These are phyloP conservation scores for Umimayanthus chanpuru DNA, from an alignment of 92 coral and sea anemone species.

Conservation along the genomic window DNA sequence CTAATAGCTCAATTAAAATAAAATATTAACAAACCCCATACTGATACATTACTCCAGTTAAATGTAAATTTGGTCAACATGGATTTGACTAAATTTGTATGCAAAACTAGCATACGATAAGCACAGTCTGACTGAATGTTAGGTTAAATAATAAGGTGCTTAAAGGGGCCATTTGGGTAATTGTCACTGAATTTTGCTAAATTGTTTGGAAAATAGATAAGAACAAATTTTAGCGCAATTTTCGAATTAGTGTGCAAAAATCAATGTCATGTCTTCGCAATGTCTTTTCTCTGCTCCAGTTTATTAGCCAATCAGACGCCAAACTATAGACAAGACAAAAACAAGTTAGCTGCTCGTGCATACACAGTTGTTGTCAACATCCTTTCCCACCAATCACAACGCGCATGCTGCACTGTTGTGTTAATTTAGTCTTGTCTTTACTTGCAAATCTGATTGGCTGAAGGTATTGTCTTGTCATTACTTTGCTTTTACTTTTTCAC, in stretches of 20 bases:
- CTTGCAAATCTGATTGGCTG: not conserved
- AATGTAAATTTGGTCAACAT: no score
- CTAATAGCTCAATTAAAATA: no score
- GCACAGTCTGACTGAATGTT: no score
- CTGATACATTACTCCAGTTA: no score
- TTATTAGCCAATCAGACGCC: slow-evolving; percentile 1
- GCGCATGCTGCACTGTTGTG: not conserved
- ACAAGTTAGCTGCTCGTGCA: not conserved
- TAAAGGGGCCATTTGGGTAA: no score
- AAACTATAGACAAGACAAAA: not conserved
- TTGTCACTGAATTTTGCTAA: no score
- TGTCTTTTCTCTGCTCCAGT: not conserved
- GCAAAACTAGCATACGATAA: no score
- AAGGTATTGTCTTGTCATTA: not conserved
- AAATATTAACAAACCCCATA: no score
- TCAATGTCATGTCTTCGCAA: not conserved
- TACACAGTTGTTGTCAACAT: not conserved
- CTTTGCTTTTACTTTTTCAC: not conserved
- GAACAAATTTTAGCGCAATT: not conserved
- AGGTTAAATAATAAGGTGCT: no score
- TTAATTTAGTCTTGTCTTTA: not conserved
- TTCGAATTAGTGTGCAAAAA: slow-evolving; percentile 1
- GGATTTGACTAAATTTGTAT: no score
- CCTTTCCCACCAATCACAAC: not conserved
- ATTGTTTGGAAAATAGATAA: no score